Base-by-base conservation (phyloP, 2,888 invertebrate species). In the Meloe dianella region DNA sequence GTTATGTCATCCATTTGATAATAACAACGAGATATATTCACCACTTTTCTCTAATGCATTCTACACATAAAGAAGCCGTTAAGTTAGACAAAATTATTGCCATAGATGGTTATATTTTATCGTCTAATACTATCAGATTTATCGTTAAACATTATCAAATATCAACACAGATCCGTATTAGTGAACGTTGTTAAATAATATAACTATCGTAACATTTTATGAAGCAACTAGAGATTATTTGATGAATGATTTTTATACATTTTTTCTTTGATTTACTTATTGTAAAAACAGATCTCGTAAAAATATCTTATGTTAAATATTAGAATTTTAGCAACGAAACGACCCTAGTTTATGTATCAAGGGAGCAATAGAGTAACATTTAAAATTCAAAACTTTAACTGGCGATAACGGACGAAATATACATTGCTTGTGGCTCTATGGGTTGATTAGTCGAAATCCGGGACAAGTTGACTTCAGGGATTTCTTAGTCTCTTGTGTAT, bases 361-460 rank as follows among this genome's bases (percentile, higher is more conserved):
- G 69, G 69, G 71, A 67, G 63, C 69, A 69, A 69, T 71, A 69
- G 9, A 32, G 67, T 54, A 71, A 63, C 69, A 71, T 71, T 71
- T 71, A 71, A 71, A 71, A 71, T 71, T 71, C 69, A 71, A 71
- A 71, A 71, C 67, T 71, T 69, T 69, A 71, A 71, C 65, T 67
- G 67, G 71, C 63, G 69, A 69, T 69, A 71, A 62, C 66, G 65
- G 63, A 58, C 58, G 60, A 71, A 63, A 65, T 64, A 61, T 61
- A 66, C 66, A 60, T 67, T 67, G 65, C 68, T 68, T 70, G 67
- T 68, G 70, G 65, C 64, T 62, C 38, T 68, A 59, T 54, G 67
- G 64, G 65, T 68, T 68, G 70, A 70, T 70, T 70, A 70, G 70
- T 67, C 65, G 64, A 68, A 68, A 70, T 70, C 68, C 65, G 63